Conservation (phyloP, 2,797 vertebrate species). For the Amphiprion clarkii region DNA sequence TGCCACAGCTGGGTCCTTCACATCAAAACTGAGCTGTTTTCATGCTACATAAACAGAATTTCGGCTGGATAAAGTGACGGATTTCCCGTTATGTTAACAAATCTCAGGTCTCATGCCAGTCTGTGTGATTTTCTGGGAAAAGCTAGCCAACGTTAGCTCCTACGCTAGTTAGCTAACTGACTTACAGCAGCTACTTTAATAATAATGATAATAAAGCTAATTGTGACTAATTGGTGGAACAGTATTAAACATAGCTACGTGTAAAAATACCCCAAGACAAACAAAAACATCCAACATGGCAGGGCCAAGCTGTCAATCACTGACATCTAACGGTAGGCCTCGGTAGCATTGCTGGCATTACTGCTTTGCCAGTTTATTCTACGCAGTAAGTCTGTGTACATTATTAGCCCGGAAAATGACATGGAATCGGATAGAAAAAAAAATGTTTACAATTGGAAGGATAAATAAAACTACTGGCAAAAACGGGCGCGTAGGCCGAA, state of each 20-base stretch:
- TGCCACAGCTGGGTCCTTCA: not conserved
- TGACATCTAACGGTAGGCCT: conserved; percentile 69
- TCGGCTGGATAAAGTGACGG: too few species aligned
- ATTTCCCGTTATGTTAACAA: not conserved
- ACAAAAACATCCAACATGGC: conserved; percentile 55
- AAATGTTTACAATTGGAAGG: too few species aligned
- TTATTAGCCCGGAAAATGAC: accelerated
- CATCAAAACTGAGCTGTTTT: not conserved
- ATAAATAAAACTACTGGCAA: accelerated
- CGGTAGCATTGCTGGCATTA: conserved; percentile 32
- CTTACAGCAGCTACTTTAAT: not conserved
- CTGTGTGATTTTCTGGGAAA: conserved; percentile 11
- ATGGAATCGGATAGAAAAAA: accelerated
- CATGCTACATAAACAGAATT: not conserved
- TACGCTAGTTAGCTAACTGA: too few species aligned
- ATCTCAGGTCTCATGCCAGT: conserved; percentile 38
- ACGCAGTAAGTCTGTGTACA: conserved; percentile 35
- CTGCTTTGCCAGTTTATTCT: conserved; percentile 41
- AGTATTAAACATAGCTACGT: not conserved
- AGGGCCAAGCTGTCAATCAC: conserved; percentile 52
- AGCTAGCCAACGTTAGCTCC: conserved; percentile 37
- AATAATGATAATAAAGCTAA: not conserved
- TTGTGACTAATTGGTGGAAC: not conserved
- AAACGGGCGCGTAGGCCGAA: not conserved
- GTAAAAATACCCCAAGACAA: not conserved